A percentile compares a stretch with the other conserved stretches of the same genome.
Conservation (phyloP, 1,140 invertebrate species). For the Anoplophora glabripennis region DNA sequence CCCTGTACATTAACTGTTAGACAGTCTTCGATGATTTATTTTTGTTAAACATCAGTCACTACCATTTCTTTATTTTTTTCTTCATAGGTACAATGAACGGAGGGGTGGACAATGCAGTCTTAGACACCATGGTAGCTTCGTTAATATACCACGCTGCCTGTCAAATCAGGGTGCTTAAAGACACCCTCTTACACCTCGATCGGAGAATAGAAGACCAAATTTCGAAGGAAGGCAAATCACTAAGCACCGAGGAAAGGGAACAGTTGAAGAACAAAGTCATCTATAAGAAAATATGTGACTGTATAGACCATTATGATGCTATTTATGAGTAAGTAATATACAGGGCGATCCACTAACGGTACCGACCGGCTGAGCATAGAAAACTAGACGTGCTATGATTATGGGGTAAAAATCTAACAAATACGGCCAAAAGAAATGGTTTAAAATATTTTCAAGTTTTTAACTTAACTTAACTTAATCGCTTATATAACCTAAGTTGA, state of each 20-base stretch:
- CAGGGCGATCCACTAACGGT: constrained; percentile 2
- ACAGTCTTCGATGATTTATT: too few relatives aligned
- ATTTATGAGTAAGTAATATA: constrained; percentile 24
- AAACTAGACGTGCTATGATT: too few relatives aligned
- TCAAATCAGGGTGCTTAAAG: constrained; percentile 39
- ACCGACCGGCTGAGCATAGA: too few relatives aligned
- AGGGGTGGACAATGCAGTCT: constrained; percentile 35
- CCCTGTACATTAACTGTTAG: too few relatives aligned
- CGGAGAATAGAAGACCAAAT: constrained; percentile 9
- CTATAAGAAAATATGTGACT: constrained; percentile 26
- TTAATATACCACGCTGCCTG: constrained; percentile 33
- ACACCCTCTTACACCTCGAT: constrained; percentile 27
- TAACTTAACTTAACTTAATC: too few relatives aligned
- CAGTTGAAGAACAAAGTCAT: constrained; percentile 16
- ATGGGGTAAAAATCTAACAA: too few relatives aligned
- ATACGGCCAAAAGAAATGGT: too few relatives aligned
- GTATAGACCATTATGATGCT: constrained; percentile 33
- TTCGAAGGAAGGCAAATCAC: not conserved
- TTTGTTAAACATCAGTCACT: too few relatives aligned
- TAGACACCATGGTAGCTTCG: constrained; percentile 38
- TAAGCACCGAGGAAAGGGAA: not conserved
- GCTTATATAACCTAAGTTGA: too few relatives aligned
- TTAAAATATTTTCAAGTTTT: too few relatives aligned
- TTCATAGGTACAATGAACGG: constrained; percentile 32
- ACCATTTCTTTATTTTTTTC: too few relatives aligned